Base-by-base conservation (phyloP, 2,797 vertebrate genomes). In the Sebastes wilsoni region DNA sequence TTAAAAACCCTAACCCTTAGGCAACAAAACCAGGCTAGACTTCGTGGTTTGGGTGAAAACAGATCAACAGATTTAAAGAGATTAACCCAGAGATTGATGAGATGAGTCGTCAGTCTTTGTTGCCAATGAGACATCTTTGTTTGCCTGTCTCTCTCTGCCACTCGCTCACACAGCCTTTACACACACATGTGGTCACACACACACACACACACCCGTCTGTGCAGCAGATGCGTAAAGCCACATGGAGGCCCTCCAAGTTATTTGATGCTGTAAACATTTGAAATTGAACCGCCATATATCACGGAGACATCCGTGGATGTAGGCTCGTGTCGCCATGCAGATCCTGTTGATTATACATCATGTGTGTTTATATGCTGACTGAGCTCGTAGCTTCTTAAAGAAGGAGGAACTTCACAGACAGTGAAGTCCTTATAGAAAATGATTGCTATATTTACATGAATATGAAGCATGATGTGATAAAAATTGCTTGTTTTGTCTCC, bases 241-340 rank as follows among this genome's bases (percentile, higher is more conserved):
- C 72, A 75, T 73, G 75, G 81, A 85, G 13, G 13, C 61, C 46
- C 34, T 86, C 83, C 77, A 86, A 88, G 76, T 85, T 88, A 86
- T 89, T 90, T 85, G 68, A 86, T 66, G 79, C 77, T 84, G 83
- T 87, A 88, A 88, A 92, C 87, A 89, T 86, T 75, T 85, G 70
- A 87, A 79, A 79, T 55, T 13, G 42, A 62, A 70, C 82, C 81
- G 38, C 79, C 75, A 52, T 87, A 83, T 84, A 82, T 90, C 86
- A 85, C 79, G 60, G 77, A 82, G 83, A 77, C 78, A 70, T 89
- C 49, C 42, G 22, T 54, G 56, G 72, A 79, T 80, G 32, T 64
- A 81, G 55, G 56, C 76, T 11, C 14, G 69, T 20, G 72, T 75
- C 75, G 66, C 73, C 66, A n/a, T 59, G 68, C 61, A 65, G 64